A percentile compares a stretch with the other conserved stretches of the same genome.
Evolutionary conservation across 2,888 invertebrate genomes (phyloP).

Genomic region (Plebejus anna): DNA sequence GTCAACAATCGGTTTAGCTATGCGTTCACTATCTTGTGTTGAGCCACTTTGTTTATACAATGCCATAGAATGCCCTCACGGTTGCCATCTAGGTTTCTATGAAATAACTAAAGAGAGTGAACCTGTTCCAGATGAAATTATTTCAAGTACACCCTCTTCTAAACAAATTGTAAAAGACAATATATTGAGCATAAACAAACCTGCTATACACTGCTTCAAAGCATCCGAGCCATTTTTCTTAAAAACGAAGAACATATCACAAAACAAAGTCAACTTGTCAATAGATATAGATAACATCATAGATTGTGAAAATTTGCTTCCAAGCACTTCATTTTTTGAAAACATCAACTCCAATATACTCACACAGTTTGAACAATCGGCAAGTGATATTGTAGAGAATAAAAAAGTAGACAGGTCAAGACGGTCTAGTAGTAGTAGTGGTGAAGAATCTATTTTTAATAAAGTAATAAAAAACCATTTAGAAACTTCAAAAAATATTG

Average conservation of each 20-base stretch:
- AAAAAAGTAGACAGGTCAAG: too few species aligned
- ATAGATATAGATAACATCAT: slow-evolving; percentile 6
- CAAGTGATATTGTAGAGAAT: neutral
- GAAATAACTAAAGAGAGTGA: neutral
- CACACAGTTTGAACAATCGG: neutral
- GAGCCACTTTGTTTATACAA: neutral
- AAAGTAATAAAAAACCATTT: too few species aligned
- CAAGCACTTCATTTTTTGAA: slow-evolving; percentile 6
- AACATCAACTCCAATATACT: neutral
- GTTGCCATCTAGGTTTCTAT: slow-evolving; percentile 12
- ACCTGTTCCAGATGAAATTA: neutral
- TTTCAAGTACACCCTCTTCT: too few species aligned
- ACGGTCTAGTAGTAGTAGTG: too few species aligned
- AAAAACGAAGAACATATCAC: neutral
- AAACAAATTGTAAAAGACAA: neutral
- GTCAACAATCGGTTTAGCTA: slow-evolving; percentile 1
- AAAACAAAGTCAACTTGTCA: slow-evolving; percentile 2
- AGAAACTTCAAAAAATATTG: too few species aligned
- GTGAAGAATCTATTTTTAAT: too few species aligned
- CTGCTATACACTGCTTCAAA: neutral
- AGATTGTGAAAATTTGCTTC: slow-evolving; percentile 9
- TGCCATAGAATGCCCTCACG: slow-evolving; percentile 2
- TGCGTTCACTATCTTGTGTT: slow-evolving; percentile 8
- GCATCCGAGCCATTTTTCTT: slow-evolving; percentile 4
- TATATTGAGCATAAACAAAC: neutral